These are phyloP conservation scores for Mesocentrotus franciscanus DNA, from an alignment of 53 echinoderm and acorn worm species.

Conservation along the genomic window DNA sequence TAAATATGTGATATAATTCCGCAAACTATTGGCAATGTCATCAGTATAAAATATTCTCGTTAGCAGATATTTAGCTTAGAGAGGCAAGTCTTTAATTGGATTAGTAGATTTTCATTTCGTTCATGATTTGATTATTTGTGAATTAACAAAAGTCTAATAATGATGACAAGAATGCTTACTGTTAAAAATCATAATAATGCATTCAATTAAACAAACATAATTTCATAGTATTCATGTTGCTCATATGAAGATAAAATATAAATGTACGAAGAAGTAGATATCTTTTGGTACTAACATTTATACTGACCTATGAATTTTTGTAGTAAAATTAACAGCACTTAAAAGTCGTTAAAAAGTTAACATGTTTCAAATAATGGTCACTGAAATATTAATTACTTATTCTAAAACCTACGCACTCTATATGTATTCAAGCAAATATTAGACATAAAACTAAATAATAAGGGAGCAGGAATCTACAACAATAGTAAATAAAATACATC, in stretches of 20 bases:
- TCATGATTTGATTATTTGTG: neutral
- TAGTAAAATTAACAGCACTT: neutral
- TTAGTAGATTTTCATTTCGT: neutral
- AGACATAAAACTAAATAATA: too few relatives aligned
- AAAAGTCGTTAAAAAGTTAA: neutral
- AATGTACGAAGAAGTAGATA: neutral
- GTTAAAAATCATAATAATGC: conserved; percentile 1
- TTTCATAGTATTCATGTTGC: neutral
- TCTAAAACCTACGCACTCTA: too few relatives aligned
- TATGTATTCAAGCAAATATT: too few relatives aligned
- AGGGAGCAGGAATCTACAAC: too few relatives aligned
- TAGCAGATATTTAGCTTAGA: neutral
- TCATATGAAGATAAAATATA: neutral
- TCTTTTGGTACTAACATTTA: neutral
- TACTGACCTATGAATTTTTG: neutral
- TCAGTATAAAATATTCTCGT: neutral
- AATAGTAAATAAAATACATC: too few relatives aligned
- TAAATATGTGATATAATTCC: neutral
- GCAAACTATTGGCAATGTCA: neutral
- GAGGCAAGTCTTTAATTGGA: neutral
- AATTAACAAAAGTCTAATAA: neutral
- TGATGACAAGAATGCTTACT: neutral
- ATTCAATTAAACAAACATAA: neutral
- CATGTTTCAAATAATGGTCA: neutral
- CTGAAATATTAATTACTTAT: too few relatives aligned